phyloP scores from a whole-genome alignment of 2,797 vertebrate genomes.

The Lycodopsis pacificus region DNA sequence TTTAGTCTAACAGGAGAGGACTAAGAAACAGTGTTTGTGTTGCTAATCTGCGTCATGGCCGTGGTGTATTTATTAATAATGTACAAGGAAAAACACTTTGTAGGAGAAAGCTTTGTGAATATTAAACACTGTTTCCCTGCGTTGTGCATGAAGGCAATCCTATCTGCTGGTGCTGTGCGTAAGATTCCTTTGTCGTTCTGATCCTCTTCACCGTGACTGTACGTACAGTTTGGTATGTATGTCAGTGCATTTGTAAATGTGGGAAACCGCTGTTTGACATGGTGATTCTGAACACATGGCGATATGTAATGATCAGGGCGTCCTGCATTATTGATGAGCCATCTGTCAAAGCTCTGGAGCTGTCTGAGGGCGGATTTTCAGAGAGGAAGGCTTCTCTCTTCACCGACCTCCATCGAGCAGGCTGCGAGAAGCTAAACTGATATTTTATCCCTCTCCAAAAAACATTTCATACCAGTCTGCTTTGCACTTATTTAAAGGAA shows the following conservation, averaged over 20 bases:
- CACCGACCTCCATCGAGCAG: constrained; percentile 27
- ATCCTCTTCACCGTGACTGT: neutral
- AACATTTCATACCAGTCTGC: neutral
- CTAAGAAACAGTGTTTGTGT: constrained; percentile 31
- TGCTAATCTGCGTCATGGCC: constrained; percentile 54
- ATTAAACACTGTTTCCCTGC: constrained; percentile 17
- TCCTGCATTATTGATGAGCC: constrained; percentile 81
- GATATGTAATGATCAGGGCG: constrained; percentile 70
- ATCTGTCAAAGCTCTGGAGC: constrained; percentile 70
- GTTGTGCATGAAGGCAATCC: neutral
- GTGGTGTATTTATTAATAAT: constrained; percentile 51
- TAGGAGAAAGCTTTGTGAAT: constrained; percentile 44
- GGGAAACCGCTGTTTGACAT: constrained; percentile 65
- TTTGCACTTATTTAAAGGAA: constrained; percentile 11
- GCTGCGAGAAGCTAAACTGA: constrained; percentile 29
- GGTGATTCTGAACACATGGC: constrained; percentile 69
- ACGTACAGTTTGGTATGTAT: constrained; percentile 45
- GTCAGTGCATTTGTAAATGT: constrained; percentile 66
- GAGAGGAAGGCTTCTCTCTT: constrained; percentile 29
- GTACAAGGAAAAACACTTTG: constrained; percentile 12
- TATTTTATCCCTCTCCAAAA: constrained; percentile 31
- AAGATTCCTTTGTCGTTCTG: constrained; percentile 1
- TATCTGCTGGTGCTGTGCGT: neutral
- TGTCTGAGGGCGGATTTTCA: constrained; percentile 44
- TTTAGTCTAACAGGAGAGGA: constrained; percentile 34